Base-by-base conservation (phyloP, 2,797 vertebrate genomes). In the Hybognathus amarus region DNA sequence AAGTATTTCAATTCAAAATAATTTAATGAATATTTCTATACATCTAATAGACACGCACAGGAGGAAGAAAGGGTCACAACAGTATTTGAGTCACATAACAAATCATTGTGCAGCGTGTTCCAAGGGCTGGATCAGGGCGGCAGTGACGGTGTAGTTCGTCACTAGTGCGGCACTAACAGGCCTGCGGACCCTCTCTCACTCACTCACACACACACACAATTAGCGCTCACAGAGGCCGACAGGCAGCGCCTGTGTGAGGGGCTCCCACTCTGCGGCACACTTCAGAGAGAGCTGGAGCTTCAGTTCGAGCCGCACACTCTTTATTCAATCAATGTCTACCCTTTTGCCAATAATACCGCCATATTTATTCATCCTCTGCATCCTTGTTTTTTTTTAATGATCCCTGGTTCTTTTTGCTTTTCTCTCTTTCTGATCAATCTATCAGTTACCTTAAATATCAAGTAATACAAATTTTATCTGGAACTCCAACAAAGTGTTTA, bases 311-410 rank as follows among this genome's bases (percentile, higher is more conserved):
- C 20, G 63, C 42, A 6, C 4, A 59, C 9, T n/a, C n/a, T 61
- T 42, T n/a, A 36, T 33, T 68, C 52, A 40, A 42, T 78, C 42
- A 54, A 1, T 30, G 24, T 73, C 27, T 18, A 36, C 20, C 56
- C 45, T 20, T 59, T 59, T 17, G 86, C 85, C 12, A 78, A 18
- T 33, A 78, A 33, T 17, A 9, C 30, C 1, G 24, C 50, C 1
- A 20, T 42, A 42, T 47, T 13, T 45, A 64, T 45, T 47, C 74
- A 59, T 40, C n/a, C 20, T 22, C 15, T 77, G 7, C 56, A 85
- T 89, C 71, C 82, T 87, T 15, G 20, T 91, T 93, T 92, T 88
- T 92, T 88, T 86, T 87, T 69, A 61, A 61, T 82, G 63, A 67
- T 83, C 84, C 54, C 75, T 85, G 83, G 11, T 90, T 87, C 82